Evolutionary conservation across 2,888 invertebrate species (phyloP), one percentile per base, ranked within the genome.

Genomic region (Drosophila kanekoi): DNA sequence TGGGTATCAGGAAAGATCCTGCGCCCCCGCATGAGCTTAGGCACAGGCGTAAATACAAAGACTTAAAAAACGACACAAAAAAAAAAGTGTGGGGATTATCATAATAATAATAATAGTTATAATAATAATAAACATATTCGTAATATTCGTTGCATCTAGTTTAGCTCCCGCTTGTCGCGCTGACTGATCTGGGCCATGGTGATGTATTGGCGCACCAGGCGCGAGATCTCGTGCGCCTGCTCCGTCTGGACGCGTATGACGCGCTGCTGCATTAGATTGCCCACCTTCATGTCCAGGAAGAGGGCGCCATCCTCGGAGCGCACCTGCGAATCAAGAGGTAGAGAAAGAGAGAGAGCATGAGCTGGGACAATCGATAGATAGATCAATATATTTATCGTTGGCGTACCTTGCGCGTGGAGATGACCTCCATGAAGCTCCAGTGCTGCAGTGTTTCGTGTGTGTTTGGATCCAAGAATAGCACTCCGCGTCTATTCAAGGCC

Each of bases 151-250:
- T 71, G 71, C 61, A 23, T 18, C 66, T 77, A 90, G 71, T 89
- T 89, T 45, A 80, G 78, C 60, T 91, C 91, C 48, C 90, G 81
- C 65, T 92, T 90, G 64, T 92, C 92, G 58, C 92, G 87, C 77
- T 92, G 92, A 86, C 91, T 91, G 79, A 92, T 91, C 91, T 96
- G 96, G 89, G 96, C 96, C 93, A 98, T 96, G 88, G 97, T 97
- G 91, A 99, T 98, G 93, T 99, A 99, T 93, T 99, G 99, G 33
- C 98, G 94, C 90, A 99, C 98, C 86, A 99, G 95, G 77, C 98
- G 95, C 51, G 98, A 98, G 87, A 99, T 98, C 93, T 99, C 99
- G 90, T 98, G 98, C 40, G 99, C 99, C 93, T 99, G 97, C 93
- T 99, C 98, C 0, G 99, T 99, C 92, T 99, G 98, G 81, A 99